Base-by-base conservation (phyloP, 2,888 invertebrate genomes). In the Leptopilina drosophilae region DNA sequence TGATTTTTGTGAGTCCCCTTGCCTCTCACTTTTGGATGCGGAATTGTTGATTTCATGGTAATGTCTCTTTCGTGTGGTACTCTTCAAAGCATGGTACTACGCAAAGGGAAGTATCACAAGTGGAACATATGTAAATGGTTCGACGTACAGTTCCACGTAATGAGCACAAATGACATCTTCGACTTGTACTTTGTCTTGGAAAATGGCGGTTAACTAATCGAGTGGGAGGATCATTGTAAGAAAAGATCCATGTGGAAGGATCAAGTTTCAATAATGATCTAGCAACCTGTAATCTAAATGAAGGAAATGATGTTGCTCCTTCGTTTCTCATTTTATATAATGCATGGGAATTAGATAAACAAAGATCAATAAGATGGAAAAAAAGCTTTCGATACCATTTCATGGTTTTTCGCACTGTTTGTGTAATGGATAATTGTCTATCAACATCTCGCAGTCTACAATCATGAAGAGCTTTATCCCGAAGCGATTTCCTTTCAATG, bases 301-400 rank as follows among this genome's bases (percentile, higher is more conserved):
- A 67, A 12, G 76, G 62, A 69, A 64, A 69, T 64, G 76, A 46
- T 64, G 64, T 64, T 15, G 64, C 64, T 64, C 64, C 64, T 64
- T 64, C 64, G 76, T 78, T 76, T 66, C 69, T 67, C 76, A 79
- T 77, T 76, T 81, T 81, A 65, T 77, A 76, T 65, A 82, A 56
- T 56, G 78, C 77, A 59, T 64, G 75, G 64, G 78, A 65, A 76
- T 78, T 82, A 42, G 78, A 65, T 40, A 80, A 26, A 69, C 62
- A 56, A 20, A 82, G 76, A 77, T 80, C 67, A 78, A 80, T 56
- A 65, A 59, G 77, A 76, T 81, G 81, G 42, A 81, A 81, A 81
- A 81, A 81, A 56, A 77, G 46, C 42, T 84, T 82, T 20, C 69
- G 67, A 64, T 84, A 83, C 83, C 81, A 84, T 66, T 84, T 84